Conservation (phyloP, 2,888 invertebrate species). For the Netelia inedita region DNA sequence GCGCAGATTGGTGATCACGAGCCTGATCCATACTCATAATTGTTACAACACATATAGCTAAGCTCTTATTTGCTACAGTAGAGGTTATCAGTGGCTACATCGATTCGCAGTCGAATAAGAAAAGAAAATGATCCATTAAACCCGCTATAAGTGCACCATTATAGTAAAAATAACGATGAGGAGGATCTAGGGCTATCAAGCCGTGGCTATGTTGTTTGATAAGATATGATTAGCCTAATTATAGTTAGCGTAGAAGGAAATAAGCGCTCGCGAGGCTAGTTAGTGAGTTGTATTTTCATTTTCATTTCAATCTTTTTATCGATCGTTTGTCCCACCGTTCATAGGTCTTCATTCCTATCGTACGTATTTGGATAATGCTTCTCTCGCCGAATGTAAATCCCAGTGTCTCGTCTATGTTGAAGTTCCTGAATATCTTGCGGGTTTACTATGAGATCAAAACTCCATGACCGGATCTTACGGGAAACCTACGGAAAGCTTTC, state of each 20-base stretch:
- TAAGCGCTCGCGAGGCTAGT: conserved; percentile 69
- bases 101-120: too few relatives aligned
- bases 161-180: too few relatives aligned
- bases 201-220: conserved; percentile 71
- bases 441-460: conserved; percentile 10
- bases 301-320: background rate
- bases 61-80: too few relatives aligned
- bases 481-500: conserved; percentile 31
- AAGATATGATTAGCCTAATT: conserved; percentile 82
- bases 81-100: too few relatives aligned
- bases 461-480: conserved; percentile 15
- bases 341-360: background rate
- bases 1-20: too few relatives aligned
- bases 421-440: conserved; percentile 27
- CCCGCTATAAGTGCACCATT: too few relatives aligned
- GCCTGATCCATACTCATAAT: too few relatives aligned
- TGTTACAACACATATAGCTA: too few relatives aligned
- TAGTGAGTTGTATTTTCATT: background rate
- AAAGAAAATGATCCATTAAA: too few relatives aligned
- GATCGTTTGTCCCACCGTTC: conserved; percentile 26
- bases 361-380: background rate
- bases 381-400: conserved; percentile 7
- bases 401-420: conserved; percentile 5
- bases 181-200: background rate
- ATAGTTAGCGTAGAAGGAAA: conserved; percentile 80